phyloP scores from a whole-genome alignment of 2,888 invertebrate genomes.

The Orthosia incerta region DNA sequence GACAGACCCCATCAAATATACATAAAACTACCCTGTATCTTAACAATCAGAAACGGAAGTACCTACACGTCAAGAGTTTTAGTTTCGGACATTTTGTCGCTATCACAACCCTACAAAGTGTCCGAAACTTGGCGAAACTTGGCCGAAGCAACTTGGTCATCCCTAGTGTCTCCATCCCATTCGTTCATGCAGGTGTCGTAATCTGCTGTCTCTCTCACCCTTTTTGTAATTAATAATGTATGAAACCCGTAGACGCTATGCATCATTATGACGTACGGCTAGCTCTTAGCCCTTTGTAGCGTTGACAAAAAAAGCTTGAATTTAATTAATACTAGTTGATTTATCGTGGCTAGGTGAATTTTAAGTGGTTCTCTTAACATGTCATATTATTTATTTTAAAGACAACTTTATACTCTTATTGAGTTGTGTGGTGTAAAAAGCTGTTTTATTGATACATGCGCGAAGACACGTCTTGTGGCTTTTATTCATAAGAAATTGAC shows the following conservation, averaged over 20 bases:
- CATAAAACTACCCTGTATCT: constrained; percentile 54
- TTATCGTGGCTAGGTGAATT: constrained; percentile 49
- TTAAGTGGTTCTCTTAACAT: constrained; percentile 39
- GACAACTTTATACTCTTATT: constrained; percentile 41
- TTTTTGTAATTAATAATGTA: constrained; percentile 86
- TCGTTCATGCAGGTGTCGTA: constrained; percentile 46
- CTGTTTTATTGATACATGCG: constrained; percentile 37
- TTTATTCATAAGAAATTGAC: constrained; percentile 37
- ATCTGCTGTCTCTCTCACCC: constrained; percentile 72
- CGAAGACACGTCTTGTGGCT: constrained; percentile 23
- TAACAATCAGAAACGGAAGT: constrained; percentile 37
- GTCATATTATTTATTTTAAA: constrained; percentile 34
- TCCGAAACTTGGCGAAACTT: constrained; percentile 69
- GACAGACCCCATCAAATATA: constrained; percentile 56
- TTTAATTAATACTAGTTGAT: constrained; percentile 69
- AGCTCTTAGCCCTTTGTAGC: constrained; percentile 73
- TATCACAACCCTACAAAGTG: constrained; percentile 69
- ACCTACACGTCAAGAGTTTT: constrained; percentile 59
- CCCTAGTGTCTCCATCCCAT: constrained; percentile 65
- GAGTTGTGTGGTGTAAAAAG: constrained; percentile 33
- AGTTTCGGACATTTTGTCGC: constrained; percentile 65
- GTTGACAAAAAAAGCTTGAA: constrained; percentile 78
- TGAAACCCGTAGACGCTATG: constrained; percentile 83
- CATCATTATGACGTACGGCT: constrained; percentile 83
- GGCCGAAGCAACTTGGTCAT: constrained; percentile 71